These are phyloP conservation scores for Leptothorax acervorum DNA, from an alignment of 2,888 invertebrate species.

Conservation along the genomic window DNA sequence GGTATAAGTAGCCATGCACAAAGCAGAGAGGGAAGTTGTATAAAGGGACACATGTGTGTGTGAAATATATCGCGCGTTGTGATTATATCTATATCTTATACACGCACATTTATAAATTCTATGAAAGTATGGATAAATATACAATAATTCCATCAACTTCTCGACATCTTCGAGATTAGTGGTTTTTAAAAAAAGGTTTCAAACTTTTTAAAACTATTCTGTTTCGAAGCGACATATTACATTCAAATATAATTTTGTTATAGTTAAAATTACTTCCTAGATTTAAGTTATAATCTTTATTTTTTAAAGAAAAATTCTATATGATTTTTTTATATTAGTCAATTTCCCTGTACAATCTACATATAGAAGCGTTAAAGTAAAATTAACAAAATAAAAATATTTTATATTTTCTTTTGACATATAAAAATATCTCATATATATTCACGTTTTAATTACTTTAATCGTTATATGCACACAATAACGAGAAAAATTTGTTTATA, in stretches of 20 bases:
- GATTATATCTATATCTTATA: not conserved
- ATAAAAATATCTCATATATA: not conserved
- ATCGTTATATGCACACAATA: not conserved
- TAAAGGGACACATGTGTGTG: not conserved
- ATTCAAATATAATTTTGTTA: not conserved
- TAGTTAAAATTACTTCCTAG: not conserved
- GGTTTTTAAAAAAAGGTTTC: not conserved
- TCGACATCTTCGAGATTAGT: not conserved
- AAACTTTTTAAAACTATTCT: not conserved
- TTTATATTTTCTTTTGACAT: not conserved
- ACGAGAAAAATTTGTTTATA: not conserved
- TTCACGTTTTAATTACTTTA: not conserved
- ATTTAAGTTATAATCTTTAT: not conserved
- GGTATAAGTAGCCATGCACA: constrained; percentile 19
- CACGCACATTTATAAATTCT: not conserved
- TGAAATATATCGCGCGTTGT: not conserved
- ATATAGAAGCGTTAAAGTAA: not conserved
- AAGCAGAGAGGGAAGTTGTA: constrained; percentile 6
- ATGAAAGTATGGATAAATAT: constrained; percentile 3
- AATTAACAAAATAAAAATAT: not conserved
- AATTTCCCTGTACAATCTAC: not conserved
- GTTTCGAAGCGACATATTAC: not conserved
- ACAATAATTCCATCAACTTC: not conserved
- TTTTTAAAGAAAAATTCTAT: not conserved
- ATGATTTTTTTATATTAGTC: not conserved